These are phyloP conservation scores for Agonopterix arenella DNA, from an alignment of 2,888 invertebrate species.

Conservation along the genomic window DNA sequence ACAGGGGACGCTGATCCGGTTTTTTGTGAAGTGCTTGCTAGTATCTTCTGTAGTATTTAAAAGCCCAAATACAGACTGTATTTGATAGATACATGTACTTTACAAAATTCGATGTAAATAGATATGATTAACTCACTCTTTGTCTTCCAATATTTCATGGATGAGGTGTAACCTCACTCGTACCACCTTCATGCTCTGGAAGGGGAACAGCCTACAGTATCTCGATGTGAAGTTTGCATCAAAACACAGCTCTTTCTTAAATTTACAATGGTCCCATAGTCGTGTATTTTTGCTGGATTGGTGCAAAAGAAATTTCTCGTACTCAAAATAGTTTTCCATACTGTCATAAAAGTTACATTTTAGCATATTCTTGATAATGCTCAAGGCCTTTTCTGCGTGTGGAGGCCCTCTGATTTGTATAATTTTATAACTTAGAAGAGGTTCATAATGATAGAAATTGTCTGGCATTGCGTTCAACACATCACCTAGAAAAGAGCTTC, in stretches of 20 bases:
- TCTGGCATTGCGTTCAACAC: conserved; percentile 62
- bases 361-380: conserved; percentile 55
- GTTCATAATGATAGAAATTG: conserved; percentile 94
- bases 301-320: conserved; percentile 85
- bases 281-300: conserved; percentile 91
- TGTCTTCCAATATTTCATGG: conserved; percentile 82
- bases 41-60: too few species aligned
- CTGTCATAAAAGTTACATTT: conserved; percentile 83
- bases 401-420: conserved; percentile 87
- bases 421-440: conserved; percentile 88
- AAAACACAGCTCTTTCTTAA: conserved; percentile 66
- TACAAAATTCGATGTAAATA: too few species aligned
- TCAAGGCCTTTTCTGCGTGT: conserved; percentile 80
- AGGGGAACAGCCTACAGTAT: conserved; percentile 90
- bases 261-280: conserved; percentile 88
- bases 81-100: too few species aligned
- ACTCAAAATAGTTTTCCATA: conserved; percentile 86
- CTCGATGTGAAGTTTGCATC: conserved; percentile 81
- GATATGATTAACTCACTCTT: conserved; percentile 71
- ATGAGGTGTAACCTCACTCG: conserved; percentile 84
- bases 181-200: conserved; percentile 93
- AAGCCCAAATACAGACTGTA: too few species aligned
- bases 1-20: too few species aligned
- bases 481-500: conserved; percentile 93
- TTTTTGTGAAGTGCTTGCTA: too few species aligned